A percentile compares a stretch with the other conserved stretches of the same genome.
Conservation (phyloP, 2,113 vertebrate genomes). For the Patagioenas fasciata region DNA sequence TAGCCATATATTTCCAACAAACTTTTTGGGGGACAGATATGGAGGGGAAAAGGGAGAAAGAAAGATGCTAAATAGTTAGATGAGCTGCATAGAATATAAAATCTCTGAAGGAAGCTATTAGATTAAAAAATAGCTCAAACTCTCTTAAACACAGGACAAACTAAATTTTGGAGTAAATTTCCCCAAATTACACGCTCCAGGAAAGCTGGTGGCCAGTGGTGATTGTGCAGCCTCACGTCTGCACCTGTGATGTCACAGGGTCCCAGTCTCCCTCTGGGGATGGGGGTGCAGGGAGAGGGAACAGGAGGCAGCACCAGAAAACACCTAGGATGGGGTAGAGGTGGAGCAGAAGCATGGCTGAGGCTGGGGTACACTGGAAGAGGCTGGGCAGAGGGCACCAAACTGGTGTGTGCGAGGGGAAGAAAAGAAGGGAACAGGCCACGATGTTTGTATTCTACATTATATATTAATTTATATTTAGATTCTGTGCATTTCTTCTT, state of each 20-base stretch:
- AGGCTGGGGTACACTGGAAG: background rate
- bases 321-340: too few species aligned
- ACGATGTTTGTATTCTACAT: fast-evolving
- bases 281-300: background rate
- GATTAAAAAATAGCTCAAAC: background rate
- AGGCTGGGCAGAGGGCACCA: background rate
- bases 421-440: background rate
- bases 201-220: background rate
- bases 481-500: background rate
- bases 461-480: background rate
- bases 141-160: background rate
- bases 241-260: fast-evolving
- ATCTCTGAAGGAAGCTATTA: background rate
- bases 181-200: fast-evolving
- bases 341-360: background rate
- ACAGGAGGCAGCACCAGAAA: background rate
- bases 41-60: fast-evolving
- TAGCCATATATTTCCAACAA: background rate
- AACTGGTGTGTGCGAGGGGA: fast-evolving
- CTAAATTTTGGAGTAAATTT: background rate
- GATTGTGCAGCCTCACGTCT: background rate
- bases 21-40: background rate
- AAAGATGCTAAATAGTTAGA: background rate
- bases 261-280: background rate
- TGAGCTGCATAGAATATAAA: background rate